phyloP scores from a whole-genome alignment of 2,113 vertebrate genomes.

The Heteronetta atricapilla region DNA sequence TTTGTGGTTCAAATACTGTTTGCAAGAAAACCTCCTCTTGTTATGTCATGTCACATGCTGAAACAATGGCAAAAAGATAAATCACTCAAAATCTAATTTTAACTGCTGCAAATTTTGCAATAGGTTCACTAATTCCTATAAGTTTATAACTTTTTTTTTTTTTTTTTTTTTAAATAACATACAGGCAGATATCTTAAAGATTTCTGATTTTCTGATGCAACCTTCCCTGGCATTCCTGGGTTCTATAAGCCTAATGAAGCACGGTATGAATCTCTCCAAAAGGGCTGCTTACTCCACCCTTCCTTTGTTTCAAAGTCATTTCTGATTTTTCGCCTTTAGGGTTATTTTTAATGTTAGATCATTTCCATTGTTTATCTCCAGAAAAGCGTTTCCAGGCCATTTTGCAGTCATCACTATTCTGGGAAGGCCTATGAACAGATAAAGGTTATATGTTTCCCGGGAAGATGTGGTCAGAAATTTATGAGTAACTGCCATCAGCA shows the following conservation, averaged over 20 bases:
- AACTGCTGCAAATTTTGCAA: background rate
- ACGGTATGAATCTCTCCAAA: background rate
- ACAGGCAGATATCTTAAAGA: background rate
- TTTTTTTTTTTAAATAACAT: background rate
- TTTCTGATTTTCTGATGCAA: background rate
- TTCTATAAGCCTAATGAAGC: background rate
- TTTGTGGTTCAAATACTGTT: conserved; percentile 27
- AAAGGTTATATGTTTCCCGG: background rate
- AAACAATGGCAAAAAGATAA: conserved; percentile 39
- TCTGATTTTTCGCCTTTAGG: conserved; percentile 27
- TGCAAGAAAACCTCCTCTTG: conserved; percentile 23
- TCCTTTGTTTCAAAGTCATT: conserved; percentile 35
- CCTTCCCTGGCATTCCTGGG: background rate
- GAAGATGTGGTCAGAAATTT: background rate
- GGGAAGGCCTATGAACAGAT: background rate
- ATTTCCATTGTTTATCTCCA: conserved; percentile 58
- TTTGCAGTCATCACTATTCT: background rate
- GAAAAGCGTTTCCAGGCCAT: conserved; percentile 19
- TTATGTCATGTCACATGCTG: conserved; percentile 4
- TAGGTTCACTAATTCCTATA: background rate
- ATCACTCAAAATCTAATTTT: conserved; percentile 2
- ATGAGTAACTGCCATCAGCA: background rate
- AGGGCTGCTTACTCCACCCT: conserved; percentile 36
- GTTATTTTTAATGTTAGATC: conserved; percentile 51
- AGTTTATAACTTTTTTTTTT: background rate